Base-by-base conservation (phyloP, 1,140 invertebrate species). In the Himalopsyche phryganea region DNA sequence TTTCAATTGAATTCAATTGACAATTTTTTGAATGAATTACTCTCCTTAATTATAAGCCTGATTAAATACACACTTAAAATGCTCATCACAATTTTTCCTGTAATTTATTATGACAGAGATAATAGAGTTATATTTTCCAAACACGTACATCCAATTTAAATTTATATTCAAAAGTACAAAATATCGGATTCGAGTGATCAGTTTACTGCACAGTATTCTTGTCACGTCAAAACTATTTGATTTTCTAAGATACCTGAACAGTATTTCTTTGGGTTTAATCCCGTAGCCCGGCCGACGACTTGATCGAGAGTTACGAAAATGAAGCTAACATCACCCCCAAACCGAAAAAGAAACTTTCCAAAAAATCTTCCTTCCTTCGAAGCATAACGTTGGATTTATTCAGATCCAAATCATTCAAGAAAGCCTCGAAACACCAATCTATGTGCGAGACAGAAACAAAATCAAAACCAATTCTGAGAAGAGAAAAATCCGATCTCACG, bases 341-440 rank as follows among this genome's bases (percentile, higher is more conserved):
- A 74, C 72, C 74, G 65, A 76, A 75, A 73, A 78, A 78, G 74
- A 78, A 78, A 74, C 66, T 79, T 49, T 77, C 75, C 10, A 79
- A 77, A 75, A 79, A 76, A 64, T 73, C 77, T 28, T 79, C 77
- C 53, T 79, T 79, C 67, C 74, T 79, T 56, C 76, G 76, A 71
- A 79, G 76, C 66, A 74, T 76, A 40, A 75, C 76, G 32, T 71
- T 79, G 48, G 77, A 79, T 68, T 65, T 79, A 51, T 79, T 79
- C 69, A 71, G 75, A 55, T 71, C 73, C 63, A 78, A 77, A 73
- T 74, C 74, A 10, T 28, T 28, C 23, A 71, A 71, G 60, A 78
- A 78, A 64, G 72, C 76, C 51, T 73, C 73, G 60, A 71, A 76
- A 52, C 75, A 77, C 54, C 75, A 76, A 66, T 78, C 76, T 54